Evolutionary conservation across 2,888 invertebrate genomes (phyloP).

Genomic region (Parasteatoda lunata): DNA sequence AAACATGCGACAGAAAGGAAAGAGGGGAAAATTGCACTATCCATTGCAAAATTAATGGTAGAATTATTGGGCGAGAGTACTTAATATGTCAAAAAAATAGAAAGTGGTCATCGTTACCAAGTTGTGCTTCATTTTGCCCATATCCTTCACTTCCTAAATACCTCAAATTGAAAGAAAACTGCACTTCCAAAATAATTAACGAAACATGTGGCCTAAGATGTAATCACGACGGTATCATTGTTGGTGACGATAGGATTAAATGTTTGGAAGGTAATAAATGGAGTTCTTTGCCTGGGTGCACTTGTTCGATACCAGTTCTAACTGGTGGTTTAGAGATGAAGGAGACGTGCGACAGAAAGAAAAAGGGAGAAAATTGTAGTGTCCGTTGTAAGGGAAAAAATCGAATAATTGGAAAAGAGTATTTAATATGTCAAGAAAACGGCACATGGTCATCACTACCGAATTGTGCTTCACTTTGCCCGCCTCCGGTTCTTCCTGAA

Average conservation of each 20-base stretch:
- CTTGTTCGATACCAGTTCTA: not conserved
- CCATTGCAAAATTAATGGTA: not conserved
- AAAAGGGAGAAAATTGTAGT: not conserved
- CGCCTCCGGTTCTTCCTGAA: not conserved
- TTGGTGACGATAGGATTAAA: not conserved
- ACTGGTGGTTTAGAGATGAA: not conserved
- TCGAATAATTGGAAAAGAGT: not conserved
- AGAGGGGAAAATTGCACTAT: not conserved
- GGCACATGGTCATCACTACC: not conserved
- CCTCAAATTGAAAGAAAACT: not conserved
- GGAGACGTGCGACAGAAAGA: not conserved
- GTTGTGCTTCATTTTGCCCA: not conserved
- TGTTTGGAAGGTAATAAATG: slow-evolving; percentile 3
- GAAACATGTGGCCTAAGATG: slow-evolving; percentile 9
- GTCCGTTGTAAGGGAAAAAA: not conserved
- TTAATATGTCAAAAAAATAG: slow-evolving; percentile 8
- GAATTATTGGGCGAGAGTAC: not conserved
- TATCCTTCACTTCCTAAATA: not conserved
- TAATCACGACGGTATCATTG: not conserved
- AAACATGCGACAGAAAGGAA: slow-evolving; percentile 9
- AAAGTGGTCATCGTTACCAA: slow-evolving; percentile 2
- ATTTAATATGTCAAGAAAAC: not conserved
- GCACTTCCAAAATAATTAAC: not conserved
- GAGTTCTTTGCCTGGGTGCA: slow-evolving; percentile 15
- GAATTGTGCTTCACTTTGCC: not conserved